phyloP scores from a whole-genome alignment of 2,888 invertebrate genomes.

The Congeria kusceri region DNA sequence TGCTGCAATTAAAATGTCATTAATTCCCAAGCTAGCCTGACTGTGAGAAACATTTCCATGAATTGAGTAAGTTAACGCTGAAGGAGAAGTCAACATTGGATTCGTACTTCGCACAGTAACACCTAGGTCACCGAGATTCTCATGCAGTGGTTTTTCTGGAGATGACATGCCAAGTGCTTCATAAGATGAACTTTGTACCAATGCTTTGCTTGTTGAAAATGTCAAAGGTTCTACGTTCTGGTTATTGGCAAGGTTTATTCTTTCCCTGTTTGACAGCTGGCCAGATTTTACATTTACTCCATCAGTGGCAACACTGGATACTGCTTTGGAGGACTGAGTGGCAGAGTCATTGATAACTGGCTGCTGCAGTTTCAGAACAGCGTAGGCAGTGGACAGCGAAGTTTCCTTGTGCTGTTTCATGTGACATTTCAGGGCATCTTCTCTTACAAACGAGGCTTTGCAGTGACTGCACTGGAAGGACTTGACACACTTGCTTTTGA shows the following conservation, averaged over 20 bases:
- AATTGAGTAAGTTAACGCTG: neutral
- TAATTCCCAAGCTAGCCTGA: conserved; percentile 50
- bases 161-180: neutral
- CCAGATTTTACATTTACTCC: neutral
- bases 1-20: conserved; percentile 61
- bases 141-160: neutral
- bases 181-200: neutral
- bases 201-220: neutral
- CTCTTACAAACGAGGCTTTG: conserved; percentile 84
- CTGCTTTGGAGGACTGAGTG: neutral
- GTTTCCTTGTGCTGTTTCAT: conserved; percentile 83
- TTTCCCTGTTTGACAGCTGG: neutral
- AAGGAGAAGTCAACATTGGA: neutral
- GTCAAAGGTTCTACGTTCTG: neutral
- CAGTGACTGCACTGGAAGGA: conserved; percentile 83
- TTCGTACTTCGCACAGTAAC: conserved; percentile 8
- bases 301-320: neutral
- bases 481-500: conserved; percentile 74
- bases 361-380: conserved; percentile 75
- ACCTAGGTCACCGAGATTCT: neutral
- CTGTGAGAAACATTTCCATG: conserved; percentile 31
- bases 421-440: conserved; percentile 86
- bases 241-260: neutral
- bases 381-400: conserved; percentile 71
- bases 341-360: conserved; percentile 57